These are phyloP conservation scores for Parazoanthus darwini DNA, from an alignment of 92 coral and sea anemone genomes.

Conservation along the genomic window DNA sequence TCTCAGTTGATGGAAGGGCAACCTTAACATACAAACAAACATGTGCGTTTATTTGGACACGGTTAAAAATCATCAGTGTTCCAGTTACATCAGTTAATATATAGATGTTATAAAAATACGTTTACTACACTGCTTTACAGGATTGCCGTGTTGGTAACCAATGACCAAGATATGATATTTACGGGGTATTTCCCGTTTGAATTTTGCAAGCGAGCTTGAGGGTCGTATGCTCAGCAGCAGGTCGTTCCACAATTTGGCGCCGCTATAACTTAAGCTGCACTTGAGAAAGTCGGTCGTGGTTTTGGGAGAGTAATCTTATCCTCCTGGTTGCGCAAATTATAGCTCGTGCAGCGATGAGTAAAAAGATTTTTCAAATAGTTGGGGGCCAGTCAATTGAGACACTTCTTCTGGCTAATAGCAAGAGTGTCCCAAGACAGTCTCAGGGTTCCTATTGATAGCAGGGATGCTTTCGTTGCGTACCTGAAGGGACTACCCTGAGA, in stretches of 20 bases:
- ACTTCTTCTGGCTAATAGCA: not conserved
- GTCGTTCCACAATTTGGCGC: not conserved
- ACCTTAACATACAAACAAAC: not conserved
- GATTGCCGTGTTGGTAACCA: conserved; percentile 1
- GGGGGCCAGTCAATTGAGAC: conserved; percentile 1
- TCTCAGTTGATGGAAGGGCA: no score
- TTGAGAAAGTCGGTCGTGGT: conserved; percentile 1
- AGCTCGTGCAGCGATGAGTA: no score
- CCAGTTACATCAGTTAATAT: not conserved
- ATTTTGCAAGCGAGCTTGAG: not conserved
- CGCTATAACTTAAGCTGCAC: not conserved
- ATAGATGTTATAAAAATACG: not conserved
- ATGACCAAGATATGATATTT: not conserved
- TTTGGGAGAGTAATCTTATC: not conserved
- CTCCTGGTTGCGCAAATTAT: not conserved
- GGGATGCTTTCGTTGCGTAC: no score
- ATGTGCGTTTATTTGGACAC: not conserved
- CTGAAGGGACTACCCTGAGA: no score
- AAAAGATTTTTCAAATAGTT: not conserved
- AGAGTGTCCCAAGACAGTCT: not conserved
- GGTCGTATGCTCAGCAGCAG: conserved; percentile 2
- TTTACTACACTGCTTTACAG: not conserved
- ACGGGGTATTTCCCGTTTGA: not conserved
- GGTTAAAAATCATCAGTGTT: not conserved
- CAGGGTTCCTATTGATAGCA: no score